Evolutionary conservation across 1,140 invertebrate species (phyloP).

Genomic region (Leptopilina boulardi): DNA sequence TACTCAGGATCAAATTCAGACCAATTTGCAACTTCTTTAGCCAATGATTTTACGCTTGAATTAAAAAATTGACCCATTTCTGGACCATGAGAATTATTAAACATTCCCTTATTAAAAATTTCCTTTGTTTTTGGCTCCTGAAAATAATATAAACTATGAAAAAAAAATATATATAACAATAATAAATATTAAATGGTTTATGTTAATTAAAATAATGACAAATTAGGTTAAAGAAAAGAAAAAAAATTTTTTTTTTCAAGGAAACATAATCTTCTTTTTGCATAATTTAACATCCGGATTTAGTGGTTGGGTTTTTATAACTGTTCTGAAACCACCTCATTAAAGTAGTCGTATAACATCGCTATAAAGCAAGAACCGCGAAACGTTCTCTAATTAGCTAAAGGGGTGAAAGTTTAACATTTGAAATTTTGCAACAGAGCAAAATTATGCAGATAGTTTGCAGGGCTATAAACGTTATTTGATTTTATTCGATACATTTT

Average conservation of each 20-base stretch:
- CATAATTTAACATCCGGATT: constrained; percentile 8
- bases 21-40: constrained; percentile 64
- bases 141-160: constrained; percentile 15
- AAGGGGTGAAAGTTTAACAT: constrained; percentile 11
- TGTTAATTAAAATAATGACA: too few relatives aligned
- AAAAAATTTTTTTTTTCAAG: not conserved
- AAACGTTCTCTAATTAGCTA: constrained; percentile 22
- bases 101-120: constrained; percentile 67
- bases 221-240: too few relatives aligned
- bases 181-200: too few relatives aligned
- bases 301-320: not conserved
- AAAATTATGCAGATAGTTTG: not conserved
- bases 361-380: constrained; percentile 6
- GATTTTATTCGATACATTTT: not conserved
- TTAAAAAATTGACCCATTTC: constrained; percentile 62
- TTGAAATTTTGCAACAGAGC: constrained; percentile 9
- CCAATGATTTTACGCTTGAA: constrained; percentile 54
- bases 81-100: constrained; percentile 51
- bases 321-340: constrained; percentile 3
- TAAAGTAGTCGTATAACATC: constrained; percentile 5
- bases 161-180: too few relatives aligned
- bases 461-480: not conserved
- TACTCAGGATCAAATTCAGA: constrained; percentile 52
- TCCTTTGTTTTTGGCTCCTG: constrained; percentile 72
- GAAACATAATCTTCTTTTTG: not conserved